Evolutionary conservation across 2,113 vertebrate species (phyloP), one percentile per base, ranked within the genome.

Genomic region (Petrocephalus microphthalmus): DNA sequence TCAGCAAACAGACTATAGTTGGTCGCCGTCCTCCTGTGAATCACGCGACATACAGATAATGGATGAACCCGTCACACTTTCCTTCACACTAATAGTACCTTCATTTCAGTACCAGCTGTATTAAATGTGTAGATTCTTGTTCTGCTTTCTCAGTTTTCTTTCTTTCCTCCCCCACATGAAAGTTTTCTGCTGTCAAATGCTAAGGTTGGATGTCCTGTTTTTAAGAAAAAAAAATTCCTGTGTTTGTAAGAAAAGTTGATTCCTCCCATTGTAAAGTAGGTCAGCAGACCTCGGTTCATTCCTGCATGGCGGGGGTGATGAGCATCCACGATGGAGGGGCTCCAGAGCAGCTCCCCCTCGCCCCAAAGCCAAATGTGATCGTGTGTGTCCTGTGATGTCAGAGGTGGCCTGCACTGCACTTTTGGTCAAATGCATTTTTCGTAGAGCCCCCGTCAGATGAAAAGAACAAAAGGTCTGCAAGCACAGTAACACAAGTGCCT

Each of bases 401-500:
- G 17, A 54, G 8, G 85, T 5, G 3, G 17, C 7, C 7, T 3
- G 1, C 15, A 22, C 53, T 22, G 11, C 47, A 81, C 5, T 7
- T 45, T 19, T 81, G 74, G 74, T 60, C 60, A n/a, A 25, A 22
- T 10, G 19, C 3, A 20, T n/a, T 47, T 49, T 81, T 45, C 19
- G 17, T 52, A 56, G 22, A 86, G 17, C 33, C 11, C 84, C 29
- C 29, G 1, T 25, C 51, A 67, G 60, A 33, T 33, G 60, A 51
- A 37, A 47, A 37, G 20, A 52, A 89, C 84, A 33, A 25, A 19
- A 85, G n/a, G 87, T 89, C 87, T n/a, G 87, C 56, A 89, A 92
- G 91, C 91, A 92, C 91, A 91, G 91, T 64, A 56, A 91, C 89
- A 88, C 92, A 94, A 94, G 94, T 95, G 94, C 94, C 94, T 95